Percentiles rank a stretch among this genome's conserved stretches.
Evolutionary conservation across 2,797 vertebrate species (phyloP).

Genomic region (Peromyscus eremicus): DNA sequence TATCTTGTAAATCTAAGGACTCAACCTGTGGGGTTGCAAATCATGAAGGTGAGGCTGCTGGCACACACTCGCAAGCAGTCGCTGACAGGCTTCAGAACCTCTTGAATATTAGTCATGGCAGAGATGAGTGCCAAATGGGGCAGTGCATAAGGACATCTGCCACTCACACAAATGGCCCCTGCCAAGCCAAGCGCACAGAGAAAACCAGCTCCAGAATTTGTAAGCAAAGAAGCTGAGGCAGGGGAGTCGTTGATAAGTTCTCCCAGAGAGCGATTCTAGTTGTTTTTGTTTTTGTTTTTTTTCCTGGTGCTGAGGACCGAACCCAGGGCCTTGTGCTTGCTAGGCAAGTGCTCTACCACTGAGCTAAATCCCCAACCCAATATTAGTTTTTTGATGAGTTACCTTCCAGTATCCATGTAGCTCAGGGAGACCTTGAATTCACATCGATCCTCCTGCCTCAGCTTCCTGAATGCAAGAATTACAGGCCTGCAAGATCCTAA

Average conservation of each 20-base stretch:
- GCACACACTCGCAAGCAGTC: constrained; percentile 25
- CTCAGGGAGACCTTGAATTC: neutral
- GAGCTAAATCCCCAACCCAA: too few relatives aligned
- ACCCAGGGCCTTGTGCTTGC: too few relatives aligned
- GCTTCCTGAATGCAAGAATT: neutral
- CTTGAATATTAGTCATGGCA: constrained; percentile 72
- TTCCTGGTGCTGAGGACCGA: too few relatives aligned
- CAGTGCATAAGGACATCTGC: constrained; percentile 59
- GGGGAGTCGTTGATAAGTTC: neutral
- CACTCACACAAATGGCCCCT: neutral
- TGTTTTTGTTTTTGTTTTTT: neutral
- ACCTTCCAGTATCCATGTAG: neutral
- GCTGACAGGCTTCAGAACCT: constrained; percentile 69
- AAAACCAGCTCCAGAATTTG: constrained; percentile 53
- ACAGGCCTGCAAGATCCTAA: neutral
- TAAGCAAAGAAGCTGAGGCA: constrained; percentile 58
- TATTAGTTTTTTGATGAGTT: neutral
- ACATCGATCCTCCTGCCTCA: neutral
- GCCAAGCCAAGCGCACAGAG: constrained; percentile 24
- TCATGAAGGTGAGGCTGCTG: constrained; percentile 42
- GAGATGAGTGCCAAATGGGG: constrained; percentile 51
- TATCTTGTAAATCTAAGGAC: constrained; percentile 46
- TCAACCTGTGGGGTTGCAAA: constrained; percentile 31
- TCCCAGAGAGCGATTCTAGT: neutral
- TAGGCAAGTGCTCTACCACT: too few relatives aligned